Base-by-base conservation (phyloP, 2,888 invertebrate species). In the Dastarcus helophoroides region DNA sequence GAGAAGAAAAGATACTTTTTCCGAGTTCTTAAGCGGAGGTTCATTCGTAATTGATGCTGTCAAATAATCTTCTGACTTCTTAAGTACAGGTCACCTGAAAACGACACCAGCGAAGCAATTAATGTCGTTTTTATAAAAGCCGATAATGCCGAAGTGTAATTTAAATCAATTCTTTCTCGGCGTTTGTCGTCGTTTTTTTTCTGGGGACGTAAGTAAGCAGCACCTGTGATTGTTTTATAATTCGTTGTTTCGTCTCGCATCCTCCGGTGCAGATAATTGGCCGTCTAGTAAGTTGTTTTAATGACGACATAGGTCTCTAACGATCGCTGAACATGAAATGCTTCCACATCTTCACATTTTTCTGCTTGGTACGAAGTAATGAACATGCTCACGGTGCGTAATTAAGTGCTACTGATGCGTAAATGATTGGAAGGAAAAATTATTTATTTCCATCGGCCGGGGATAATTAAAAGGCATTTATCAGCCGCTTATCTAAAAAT, bases 351-450 rank as follows among this genome's bases (percentile, higher is more conserved):
- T 30, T 34, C 35, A 21, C 31, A 19, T 34, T 40, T 38, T 36
- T 36, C 35, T 29, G 26, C 32, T 29, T 35, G 29, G 26, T 32
- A 32, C 17, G 21, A 27, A 26, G 24, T 37, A 32, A 37, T 39
- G 41, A 41, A 32, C 14, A 28, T 14, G 27, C 22, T 34, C 31
- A 29, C 33, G 37, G 34, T 32, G 35, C 37, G 37, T 50, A 50
- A 52, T 50, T 50, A 48, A 42, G 46, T 42, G 41, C 44, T 43
- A 47, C 46, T 50, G 48, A 50, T 47, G 48, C 51, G 47, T 50
- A 46, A 48, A 50, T 48, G 49, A 51, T 51, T 49, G 48, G 44
- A 39, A 48, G 41, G 43, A 41, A 47, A 43, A 42, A 43, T n/a
- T n/a, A n/a, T n/a, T n/a, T n/a, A n/a, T n/a, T n/a, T n/a, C n/a